Evolutionary conservation across 2,888 invertebrate genomes (phyloP).

Genomic region (Sericinus montela): DNA sequence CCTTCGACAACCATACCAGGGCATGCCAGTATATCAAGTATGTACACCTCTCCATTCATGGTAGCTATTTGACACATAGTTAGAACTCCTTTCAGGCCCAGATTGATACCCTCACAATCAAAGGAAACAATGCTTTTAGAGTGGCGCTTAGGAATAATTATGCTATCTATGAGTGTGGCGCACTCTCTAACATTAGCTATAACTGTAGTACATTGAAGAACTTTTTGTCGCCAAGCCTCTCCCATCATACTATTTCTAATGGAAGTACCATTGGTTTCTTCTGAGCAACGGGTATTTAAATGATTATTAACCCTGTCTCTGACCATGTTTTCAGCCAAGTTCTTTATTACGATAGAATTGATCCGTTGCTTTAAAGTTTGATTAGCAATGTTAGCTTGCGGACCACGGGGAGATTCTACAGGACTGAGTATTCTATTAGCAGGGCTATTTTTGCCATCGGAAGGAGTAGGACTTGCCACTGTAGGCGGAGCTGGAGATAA

Average conservation of each 20-base stretch:
- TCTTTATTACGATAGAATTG: conserved; percentile 92
- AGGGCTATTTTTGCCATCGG: conserved; percentile 65
- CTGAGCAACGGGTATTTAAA: conserved; percentile 61
- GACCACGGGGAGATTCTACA: conserved; percentile 69
- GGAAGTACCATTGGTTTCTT: conserved; percentile 66
- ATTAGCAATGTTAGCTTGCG: conserved; percentile 79
- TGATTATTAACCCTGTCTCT: conserved; percentile 71
- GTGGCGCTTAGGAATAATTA: conserved; percentile 79
- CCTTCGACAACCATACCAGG: conserved; percentile 88
- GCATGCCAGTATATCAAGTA: conserved; percentile 92
- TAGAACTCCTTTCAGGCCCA: conserved; percentile 92
- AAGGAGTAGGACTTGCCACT: conserved; percentile 65
- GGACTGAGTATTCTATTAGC: conserved; percentile 75
- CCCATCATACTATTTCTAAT: conserved; percentile 74
- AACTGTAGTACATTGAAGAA: conserved; percentile 89
- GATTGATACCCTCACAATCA: conserved; percentile 95
- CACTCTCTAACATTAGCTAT: conserved; percentile 89
- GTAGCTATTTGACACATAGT: conserved; percentile 93
- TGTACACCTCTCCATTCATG: conserved; percentile 88
- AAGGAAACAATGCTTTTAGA: conserved; percentile 86
- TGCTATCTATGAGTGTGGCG: conserved; percentile 85
- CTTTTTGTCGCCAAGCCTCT: conserved; percentile 89
- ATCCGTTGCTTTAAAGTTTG: conserved; percentile 93
- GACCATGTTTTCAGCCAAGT: conserved; percentile 90
- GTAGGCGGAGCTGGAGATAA: conserved; percentile 55